Base-by-base conservation (phyloP, 2,797 vertebrate genomes). In the Protonibea diacanthus region DNA sequence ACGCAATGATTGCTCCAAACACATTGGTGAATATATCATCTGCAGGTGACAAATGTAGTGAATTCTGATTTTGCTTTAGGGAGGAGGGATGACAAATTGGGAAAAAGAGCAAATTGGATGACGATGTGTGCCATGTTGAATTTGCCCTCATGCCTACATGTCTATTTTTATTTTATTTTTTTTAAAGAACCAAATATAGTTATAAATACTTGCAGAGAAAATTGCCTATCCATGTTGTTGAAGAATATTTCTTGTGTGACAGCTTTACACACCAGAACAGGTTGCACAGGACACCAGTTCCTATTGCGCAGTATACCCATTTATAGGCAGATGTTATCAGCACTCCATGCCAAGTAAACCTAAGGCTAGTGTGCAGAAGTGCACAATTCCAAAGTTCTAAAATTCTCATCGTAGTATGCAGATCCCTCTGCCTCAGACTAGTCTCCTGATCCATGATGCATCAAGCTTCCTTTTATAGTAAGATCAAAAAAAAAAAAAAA, bases 331-430 rank as follows among this genome's bases (percentile, higher is more conserved):
- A 69, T 76, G 56, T 56, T 85, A 69, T 62, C 53, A 51, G 51
- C 66, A 70, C 44, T 70, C 15, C n/a, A 61, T 79, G 72, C 65
- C 70, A 74, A 80, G 69, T 69, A 27, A 66, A 77, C 72, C 67
- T 23, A 40, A 62, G 76, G 70, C 55, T 47, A 57, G 27, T 60
- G 45, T 67, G 67, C 57, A 80, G 38, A 42, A 21, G 44, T 52
- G 52, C 51, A 63, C 5, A 9, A 65, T 45, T 80, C 14, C n/a
- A 33, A 71, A 72, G 33, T 55, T 81, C 51, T 64, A 52, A 79
- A 71, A 68, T 45, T 13, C 71, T 76, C 48, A 48, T 0, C 14
- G 3, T 65, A 18, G 51, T 70, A 61, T 69, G 63, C 21, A 42
- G 51, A 82, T 65, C 40, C 49, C 12, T 58, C n/a, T 51, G 42